A percentile compares a stretch with the other conserved stretches of the same genome.
phyloP scores from a whole-genome alignment of 2,113 vertebrate species.

The Scopus umbretta region DNA sequence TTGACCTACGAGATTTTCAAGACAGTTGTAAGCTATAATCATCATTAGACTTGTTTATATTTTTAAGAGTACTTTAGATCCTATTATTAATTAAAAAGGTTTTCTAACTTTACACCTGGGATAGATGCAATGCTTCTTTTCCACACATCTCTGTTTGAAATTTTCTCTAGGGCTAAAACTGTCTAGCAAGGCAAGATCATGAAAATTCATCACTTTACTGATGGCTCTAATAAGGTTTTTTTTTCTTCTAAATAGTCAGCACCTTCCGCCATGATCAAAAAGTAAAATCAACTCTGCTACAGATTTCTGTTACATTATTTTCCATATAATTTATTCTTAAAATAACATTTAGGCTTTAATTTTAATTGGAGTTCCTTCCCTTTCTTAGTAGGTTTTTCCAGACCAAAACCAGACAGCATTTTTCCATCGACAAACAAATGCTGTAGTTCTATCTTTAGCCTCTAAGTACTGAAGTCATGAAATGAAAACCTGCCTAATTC shows the following conservation, averaged over 20 bases:
- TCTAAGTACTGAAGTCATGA: not conserved
- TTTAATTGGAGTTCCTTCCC: slow-evolving; percentile 30
- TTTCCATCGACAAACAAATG: not conserved
- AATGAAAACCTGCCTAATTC: not conserved
- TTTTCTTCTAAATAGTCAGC: slow-evolving; percentile 60
- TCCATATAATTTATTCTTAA: slow-evolving; percentile 18
- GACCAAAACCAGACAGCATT: not conserved
- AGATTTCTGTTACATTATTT: slow-evolving; percentile 4
- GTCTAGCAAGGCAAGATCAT: slow-evolving; percentile 60
- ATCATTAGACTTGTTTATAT: slow-evolving; percentile 3
- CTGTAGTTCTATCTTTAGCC: slow-evolving; percentile 2
- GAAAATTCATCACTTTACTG: slow-evolving; percentile 68
- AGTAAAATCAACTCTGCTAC: slow-evolving; percentile 45
- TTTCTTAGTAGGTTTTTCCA: not conserved
- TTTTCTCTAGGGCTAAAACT: slow-evolving; percentile 62
- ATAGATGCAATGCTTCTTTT: not conserved
- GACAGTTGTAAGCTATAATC: not conserved
- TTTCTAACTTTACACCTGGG: slow-evolving; percentile 51
- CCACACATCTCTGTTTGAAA: slow-evolving; percentile 56
- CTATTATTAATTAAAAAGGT: slow-evolving; percentile 40
- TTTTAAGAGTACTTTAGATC: slow-evolving; percentile 31
- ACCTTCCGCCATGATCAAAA: slow-evolving; percentile 52
- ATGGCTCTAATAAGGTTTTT: slow-evolving; percentile 50
- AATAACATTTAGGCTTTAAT: slow-evolving; percentile 48
- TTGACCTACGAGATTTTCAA: not conserved